A percentile compares a stretch with the other conserved stretches of the same genome.
Evolutionary conservation across 2,113 vertebrate genomes (phyloP).

Genomic region (Sapayoa aenigma): DNA sequence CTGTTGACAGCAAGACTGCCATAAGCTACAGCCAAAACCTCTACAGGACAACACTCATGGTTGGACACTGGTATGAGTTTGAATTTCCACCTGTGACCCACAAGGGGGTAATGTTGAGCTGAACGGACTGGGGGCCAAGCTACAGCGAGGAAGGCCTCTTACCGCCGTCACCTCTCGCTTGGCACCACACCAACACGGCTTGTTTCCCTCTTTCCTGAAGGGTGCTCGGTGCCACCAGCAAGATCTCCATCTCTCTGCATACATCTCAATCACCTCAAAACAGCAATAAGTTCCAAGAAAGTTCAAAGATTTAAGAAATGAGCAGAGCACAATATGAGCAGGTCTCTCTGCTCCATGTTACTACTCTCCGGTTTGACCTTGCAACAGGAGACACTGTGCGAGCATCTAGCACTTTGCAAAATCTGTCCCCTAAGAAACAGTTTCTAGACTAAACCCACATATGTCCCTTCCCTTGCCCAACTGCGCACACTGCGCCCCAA

Average conservation of each 20-base stretch:
- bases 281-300: not conserved
- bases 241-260: not conserved
- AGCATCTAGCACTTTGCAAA: not conserved
- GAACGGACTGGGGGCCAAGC: not conserved
- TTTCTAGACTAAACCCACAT: not conserved
- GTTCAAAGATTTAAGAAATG: not conserved
- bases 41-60: not conserved
- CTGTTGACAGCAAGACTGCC: not conserved
- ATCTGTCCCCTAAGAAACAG: not conserved
- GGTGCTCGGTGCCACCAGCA: not conserved
- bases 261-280: not conserved
- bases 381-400: not conserved
- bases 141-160: not conserved
- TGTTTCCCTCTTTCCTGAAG: not conserved
- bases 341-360: not conserved
- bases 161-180: not conserved
- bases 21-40: not conserved
- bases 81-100: conserved; percentile 40
- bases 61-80: not conserved
- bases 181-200: accelerated
- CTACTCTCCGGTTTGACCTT: not conserved
- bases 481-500: accelerated
- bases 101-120: conserved; percentile 66
- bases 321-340: accelerated
- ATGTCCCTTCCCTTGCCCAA: not conserved